These are phyloP conservation scores for Lophius piscatorius DNA, from an alignment of 2,113 vertebrate genomes.

Conservation along the genomic window DNA sequence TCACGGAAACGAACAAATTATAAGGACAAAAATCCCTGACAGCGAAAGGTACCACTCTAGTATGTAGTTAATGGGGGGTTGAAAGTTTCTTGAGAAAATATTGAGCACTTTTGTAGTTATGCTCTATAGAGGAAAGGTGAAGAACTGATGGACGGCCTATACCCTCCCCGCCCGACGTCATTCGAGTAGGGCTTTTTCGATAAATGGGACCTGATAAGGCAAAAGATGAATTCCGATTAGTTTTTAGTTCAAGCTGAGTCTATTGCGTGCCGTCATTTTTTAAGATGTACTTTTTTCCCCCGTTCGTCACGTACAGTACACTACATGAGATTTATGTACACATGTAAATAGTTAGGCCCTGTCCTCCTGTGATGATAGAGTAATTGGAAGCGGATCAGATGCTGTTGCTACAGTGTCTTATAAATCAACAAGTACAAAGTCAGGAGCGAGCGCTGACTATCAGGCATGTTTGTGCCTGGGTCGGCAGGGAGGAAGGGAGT, in stretches of 20 bases:
- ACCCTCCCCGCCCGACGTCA: too few relatives aligned
- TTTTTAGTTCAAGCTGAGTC: background rate
- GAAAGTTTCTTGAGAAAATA: too few relatives aligned
- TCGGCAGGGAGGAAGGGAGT: slow-evolving; percentile 34
- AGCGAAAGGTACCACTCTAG: too few relatives aligned
- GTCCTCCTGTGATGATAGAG: slow-evolving; percentile 56
- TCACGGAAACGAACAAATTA: too few relatives aligned
- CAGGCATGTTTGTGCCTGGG: slow-evolving; percentile 62
- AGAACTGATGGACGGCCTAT: too few relatives aligned
- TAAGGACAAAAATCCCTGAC: too few relatives aligned
- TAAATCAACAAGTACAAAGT: slow-evolving; percentile 70
- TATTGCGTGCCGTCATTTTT: background rate
- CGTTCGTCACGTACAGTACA: background rate
- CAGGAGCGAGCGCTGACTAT: slow-evolving; percentile 26
- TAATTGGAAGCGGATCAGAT: slow-evolving; percentile 60
- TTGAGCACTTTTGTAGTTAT: too few relatives aligned
- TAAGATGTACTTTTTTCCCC: background rate
- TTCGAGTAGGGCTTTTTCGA: too few relatives aligned
- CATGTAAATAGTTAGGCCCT: slow-evolving; percentile 54
- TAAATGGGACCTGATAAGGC: background rate
- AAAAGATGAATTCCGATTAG: background rate
- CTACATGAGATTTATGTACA: slow-evolving; percentile 44
- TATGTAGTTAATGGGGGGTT: too few relatives aligned
- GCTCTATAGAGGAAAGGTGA: too few relatives aligned
- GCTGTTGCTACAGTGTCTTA: slow-evolving; percentile 50